phyloP scores from a whole-genome alignment of 35 echinoderm and acorn worm species.

The Patiria miniata region DNA sequence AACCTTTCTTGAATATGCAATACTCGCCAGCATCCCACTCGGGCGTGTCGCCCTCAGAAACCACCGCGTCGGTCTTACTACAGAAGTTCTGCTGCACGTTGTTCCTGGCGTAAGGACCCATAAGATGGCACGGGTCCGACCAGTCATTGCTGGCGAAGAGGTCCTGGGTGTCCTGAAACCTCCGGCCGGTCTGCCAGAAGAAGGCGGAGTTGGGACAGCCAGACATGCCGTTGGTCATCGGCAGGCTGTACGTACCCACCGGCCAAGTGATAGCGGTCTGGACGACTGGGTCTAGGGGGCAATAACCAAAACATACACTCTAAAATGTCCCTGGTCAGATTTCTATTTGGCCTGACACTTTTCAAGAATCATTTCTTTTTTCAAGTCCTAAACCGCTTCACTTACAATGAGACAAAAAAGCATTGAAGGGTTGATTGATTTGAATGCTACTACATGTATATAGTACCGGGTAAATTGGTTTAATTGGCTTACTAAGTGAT shows the following conservation, averaged over 20 bases:
- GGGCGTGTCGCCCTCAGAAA: conserved; percentile 35
- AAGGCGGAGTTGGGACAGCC: conserved; percentile 59
- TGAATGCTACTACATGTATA: no score
- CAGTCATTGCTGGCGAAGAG: conserved; percentile 51
- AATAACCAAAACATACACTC: background rate
- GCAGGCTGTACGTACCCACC: conserved; percentile 53
- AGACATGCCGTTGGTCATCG: conserved; percentile 45
- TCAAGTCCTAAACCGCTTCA: no score
- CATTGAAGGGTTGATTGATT: no score
- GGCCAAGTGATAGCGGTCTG: conserved; percentile 71
- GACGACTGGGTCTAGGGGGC: conserved; percentile 35
- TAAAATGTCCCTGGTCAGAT: no score
- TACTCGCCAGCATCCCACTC: conserved; percentile 61
- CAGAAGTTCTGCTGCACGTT: conserved; percentile 84
- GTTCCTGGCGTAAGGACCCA: conserved; percentile 49
- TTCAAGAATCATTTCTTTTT: no score
- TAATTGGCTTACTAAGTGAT: conserved; percentile 20
- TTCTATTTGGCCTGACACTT: no score
- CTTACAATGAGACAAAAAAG: no score
- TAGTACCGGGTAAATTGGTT: no score
- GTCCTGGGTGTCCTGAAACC: conserved; percentile 75
- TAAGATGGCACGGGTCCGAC: conserved; percentile 55
- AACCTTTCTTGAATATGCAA: conserved; percentile 72
- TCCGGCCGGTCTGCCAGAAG: conserved; percentile 65
- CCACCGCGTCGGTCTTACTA: conserved; percentile 36